These are phyloP conservation scores for Cinclus mexicanus DNA, from an alignment of 2,113 vertebrate species.

Conservation along the genomic window DNA sequence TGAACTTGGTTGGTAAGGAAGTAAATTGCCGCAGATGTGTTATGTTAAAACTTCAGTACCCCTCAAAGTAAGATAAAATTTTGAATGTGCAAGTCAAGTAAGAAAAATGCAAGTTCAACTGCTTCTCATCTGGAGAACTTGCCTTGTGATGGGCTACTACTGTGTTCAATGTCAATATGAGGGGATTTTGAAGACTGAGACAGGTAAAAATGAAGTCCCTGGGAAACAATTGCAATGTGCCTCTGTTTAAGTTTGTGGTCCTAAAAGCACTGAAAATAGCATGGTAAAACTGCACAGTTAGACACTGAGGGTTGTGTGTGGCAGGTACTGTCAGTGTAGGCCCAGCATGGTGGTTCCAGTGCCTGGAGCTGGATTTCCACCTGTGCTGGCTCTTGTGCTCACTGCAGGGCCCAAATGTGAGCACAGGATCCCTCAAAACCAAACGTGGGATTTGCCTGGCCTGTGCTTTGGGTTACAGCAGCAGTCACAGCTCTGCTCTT, in stretches of 20 bases:
- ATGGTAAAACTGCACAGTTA: background rate
- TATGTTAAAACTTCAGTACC: background rate
- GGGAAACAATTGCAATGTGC: fast-evolving
- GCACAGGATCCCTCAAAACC: background rate
- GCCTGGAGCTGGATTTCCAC: background rate
- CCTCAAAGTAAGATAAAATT: background rate
- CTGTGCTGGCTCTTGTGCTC: background rate
- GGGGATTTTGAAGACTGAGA: background rate
- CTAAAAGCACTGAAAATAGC: background rate
- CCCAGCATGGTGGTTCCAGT: fast-evolving
- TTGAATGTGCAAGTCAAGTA: background rate
- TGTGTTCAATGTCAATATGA: fast-evolving
- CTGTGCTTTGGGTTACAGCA: background rate
- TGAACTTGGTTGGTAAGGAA: background rate
- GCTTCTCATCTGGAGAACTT: background rate
- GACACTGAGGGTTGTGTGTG: background rate
- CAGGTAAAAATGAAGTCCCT: background rate
- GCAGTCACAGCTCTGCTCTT: background rate
- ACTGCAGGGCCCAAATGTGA: background rate
- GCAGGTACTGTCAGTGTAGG: background rate
- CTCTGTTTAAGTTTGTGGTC: background rate
- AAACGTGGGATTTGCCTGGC: background rate
- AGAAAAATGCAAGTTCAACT: background rate
- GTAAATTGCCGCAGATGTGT: background rate
- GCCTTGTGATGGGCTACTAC: background rate